These are phyloP conservation scores for Sarcophaga variegata DNA, from an alignment of 2,888 invertebrate genomes.

Conservation along the genomic window DNA sequence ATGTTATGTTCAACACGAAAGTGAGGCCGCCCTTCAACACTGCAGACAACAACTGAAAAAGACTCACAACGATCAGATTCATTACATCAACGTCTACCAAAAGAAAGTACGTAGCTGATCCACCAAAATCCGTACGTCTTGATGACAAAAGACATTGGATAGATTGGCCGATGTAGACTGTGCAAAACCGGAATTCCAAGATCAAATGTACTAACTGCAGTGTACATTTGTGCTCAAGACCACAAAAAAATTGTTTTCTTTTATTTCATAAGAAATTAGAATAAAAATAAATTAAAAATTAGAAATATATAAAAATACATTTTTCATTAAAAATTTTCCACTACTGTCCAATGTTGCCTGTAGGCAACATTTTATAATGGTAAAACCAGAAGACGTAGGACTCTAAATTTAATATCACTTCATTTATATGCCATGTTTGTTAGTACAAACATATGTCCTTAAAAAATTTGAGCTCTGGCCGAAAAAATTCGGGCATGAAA, in stretches of 20 bases:
- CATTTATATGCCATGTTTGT: neutral
- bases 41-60: too few relatives aligned
- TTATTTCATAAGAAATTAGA: too few relatives aligned
- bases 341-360: too few relatives aligned
- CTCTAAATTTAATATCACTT: slow-evolving; percentile 2
- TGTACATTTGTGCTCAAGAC: slow-evolving; percentile 2
- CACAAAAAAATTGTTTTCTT: slow-evolving; percentile 21
- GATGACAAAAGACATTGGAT: slow-evolving; percentile 21
- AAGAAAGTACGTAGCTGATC: neutral
- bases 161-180: slow-evolving; percentile 16
- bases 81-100: slow-evolving; percentile 5
- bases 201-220: neutral
- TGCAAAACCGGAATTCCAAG: slow-evolving; percentile 25
- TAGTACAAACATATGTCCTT: neutral
- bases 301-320: too few relatives aligned
- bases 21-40: too few relatives aligned
- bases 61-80: too few relatives aligned
- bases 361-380: too few relatives aligned
- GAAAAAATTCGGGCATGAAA: too few relatives aligned
- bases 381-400: slow-evolving; percentile 3
- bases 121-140: slow-evolving; percentile 7
- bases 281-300: too few relatives aligned
- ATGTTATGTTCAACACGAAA: too few relatives aligned
- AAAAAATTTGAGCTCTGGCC: neutral
- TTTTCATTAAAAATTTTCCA: too few relatives aligned